phyloP scores from a whole-genome alignment of 1,140 invertebrate species.

The Babylonia areolata region DNA sequence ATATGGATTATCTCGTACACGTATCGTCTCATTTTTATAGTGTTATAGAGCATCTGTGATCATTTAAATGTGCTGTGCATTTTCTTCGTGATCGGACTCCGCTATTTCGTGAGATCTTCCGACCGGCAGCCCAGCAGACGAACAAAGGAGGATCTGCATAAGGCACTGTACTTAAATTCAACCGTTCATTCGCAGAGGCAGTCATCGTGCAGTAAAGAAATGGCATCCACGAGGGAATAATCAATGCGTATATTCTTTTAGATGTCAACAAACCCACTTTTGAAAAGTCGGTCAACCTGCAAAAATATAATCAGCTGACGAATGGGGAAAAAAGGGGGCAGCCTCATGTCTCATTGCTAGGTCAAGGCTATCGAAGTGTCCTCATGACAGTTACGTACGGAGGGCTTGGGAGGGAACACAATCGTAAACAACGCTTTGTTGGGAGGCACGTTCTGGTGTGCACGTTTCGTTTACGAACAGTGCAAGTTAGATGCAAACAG shows the following conservation, averaged over 20 bases:
- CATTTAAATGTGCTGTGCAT: not conserved
- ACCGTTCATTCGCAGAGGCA: too few species aligned
- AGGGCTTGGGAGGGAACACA: too few species aligned
- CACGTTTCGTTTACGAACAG: too few species aligned
- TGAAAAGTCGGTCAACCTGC: not conserved
- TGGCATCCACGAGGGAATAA: not conserved
- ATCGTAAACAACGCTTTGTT: too few species aligned
- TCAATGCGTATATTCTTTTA: not conserved
- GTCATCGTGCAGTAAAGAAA: not conserved
- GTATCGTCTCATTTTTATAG: not conserved
- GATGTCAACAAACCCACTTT: not conserved
- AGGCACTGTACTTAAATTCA: too few species aligned
- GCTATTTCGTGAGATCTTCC: not conserved
- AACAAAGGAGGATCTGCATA: too few species aligned
- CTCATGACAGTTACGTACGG: not conserved
- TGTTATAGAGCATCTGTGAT: not conserved
- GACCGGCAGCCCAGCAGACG: not conserved
- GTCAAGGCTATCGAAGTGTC: not conserved
- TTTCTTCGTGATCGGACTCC: not conserved
- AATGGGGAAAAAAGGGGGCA: not conserved
- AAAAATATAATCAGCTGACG: slow-evolving; percentile 5
- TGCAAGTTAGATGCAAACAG: too few species aligned
- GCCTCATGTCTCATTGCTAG: not conserved
- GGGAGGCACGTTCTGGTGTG: too few species aligned
- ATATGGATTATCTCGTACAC: not conserved